phyloP scores from a whole-genome alignment of 92 coral and sea anemone genomes.

The Porites evermanni region DNA sequence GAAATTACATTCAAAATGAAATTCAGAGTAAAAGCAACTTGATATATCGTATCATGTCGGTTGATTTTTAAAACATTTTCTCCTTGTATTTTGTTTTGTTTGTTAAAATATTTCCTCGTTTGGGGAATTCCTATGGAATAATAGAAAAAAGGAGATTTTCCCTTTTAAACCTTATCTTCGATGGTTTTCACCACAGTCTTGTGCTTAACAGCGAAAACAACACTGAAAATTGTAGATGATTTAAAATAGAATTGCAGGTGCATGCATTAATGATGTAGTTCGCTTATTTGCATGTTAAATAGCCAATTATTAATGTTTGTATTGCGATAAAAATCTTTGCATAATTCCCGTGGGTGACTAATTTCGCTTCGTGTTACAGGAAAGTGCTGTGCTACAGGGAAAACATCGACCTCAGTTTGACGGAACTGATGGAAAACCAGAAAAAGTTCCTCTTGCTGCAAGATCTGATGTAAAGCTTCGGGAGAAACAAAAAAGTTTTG shows the following conservation, averaged over 20 bases:
- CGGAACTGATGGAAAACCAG: conserved; percentile 7
- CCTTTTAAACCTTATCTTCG: too few species aligned
- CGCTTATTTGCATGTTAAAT: conserved; percentile 19
- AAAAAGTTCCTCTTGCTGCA: conserved; percentile 34
- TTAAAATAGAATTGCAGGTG: conserved; percentile 19
- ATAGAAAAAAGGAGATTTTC: too few species aligned
- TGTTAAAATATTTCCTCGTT: too few species aligned
- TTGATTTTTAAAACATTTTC: background rate
- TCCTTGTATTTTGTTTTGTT: too few species aligned
- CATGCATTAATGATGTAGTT: background rate
- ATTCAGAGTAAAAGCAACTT: too few species aligned
- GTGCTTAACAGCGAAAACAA: too few species aligned
- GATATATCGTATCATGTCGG: background rate
- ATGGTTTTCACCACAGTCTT: too few species aligned
- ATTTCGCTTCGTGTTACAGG: conserved; percentile 14
- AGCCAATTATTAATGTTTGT: background rate
- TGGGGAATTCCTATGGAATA: too few species aligned
- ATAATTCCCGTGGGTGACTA: background rate
- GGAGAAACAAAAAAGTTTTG: conserved; percentile 79
- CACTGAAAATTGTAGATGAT: conserved; percentile 4
- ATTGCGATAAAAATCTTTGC: conserved; percentile 10
- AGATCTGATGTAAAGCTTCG: conserved; percentile 69
- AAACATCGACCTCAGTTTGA: conserved; percentile 41
- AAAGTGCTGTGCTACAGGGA: conserved; percentile 43
- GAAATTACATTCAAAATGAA: too few species aligned